Evolutionary conservation across 1,140 invertebrate species (phyloP).

Genomic region (Anthonomus grandis): DNA sequence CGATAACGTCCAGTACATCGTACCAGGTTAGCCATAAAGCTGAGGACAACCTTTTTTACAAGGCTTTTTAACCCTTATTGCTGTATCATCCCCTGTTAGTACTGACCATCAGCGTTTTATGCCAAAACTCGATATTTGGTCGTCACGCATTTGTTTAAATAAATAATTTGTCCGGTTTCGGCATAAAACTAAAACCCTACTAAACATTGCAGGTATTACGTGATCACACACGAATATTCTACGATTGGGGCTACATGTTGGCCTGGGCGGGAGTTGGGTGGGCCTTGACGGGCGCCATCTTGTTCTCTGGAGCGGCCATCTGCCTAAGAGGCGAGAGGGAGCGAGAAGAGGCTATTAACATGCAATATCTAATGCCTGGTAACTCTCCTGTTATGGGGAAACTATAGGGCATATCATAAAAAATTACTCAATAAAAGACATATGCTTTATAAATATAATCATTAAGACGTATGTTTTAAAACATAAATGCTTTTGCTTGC

Average conservation of each 20-base stretch:
- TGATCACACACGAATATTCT: slow-evolving; percentile 80
- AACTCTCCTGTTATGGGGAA: slow-evolving; percentile 53
- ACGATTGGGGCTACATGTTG: slow-evolving; percentile 94
- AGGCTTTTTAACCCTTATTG: not conserved
- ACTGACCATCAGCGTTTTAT: not conserved
- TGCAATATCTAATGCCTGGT: slow-evolving; percentile 98
- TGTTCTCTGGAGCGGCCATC: slow-evolving; percentile 88
- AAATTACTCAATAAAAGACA: not conserved
- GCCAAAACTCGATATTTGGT: slow-evolving; percentile 7
- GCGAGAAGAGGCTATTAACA: slow-evolving; percentile 90
- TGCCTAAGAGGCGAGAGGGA: slow-evolving; percentile 89
- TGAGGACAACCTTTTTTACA: not conserved
- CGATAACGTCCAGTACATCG: slow-evolving; percentile 82
- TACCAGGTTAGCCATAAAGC: slow-evolving; percentile 65
- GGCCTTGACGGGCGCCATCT: slow-evolving; percentile 81
- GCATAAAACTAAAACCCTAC: slow-evolving; percentile 8
- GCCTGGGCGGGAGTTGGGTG: slow-evolving; percentile 92
- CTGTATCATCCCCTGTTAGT: slow-evolving; percentile 4
- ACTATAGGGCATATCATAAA: no score
- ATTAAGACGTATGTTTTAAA: not conserved
- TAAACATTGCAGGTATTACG: slow-evolving; percentile 69
- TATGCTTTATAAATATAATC: no score
- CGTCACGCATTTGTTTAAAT: not conserved
- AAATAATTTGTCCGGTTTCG: not conserved
- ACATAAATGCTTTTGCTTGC: no score